These are phyloP conservation scores for Andrena fulva DNA, from an alignment of 2,888 invertebrate genomes.

Conservation along the genomic window DNA sequence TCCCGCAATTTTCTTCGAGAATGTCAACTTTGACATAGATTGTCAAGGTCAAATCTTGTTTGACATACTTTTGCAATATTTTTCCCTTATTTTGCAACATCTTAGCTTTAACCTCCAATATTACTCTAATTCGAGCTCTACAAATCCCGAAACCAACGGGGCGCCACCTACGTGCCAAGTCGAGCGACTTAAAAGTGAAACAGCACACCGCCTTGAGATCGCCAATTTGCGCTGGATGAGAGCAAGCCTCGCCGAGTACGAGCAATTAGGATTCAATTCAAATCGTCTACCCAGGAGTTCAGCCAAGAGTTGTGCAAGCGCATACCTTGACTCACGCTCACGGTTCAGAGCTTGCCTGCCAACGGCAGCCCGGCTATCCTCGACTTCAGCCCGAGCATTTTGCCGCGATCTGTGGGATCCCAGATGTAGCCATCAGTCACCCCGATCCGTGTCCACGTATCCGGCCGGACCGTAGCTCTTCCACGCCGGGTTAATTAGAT, in stretches of 20 bases:
- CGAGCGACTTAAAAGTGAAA: no score
- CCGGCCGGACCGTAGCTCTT: background rate
- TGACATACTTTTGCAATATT: no score
- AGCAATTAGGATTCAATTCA: conserved; percentile 5
- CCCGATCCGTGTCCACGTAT: background rate
- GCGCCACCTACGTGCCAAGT: no score
- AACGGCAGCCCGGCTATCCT: background rate
- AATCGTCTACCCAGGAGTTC: conserved; percentile 14
- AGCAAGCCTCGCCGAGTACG: background rate
- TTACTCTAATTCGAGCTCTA: no score
- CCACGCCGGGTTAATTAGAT: conserved; percentile 10
- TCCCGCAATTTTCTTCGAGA: no score
- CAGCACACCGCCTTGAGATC: no score
- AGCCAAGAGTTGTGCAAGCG: conserved; percentile 54
- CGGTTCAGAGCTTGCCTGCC: conserved; percentile 28
- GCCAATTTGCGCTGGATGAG: background rate
- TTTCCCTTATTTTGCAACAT: no score
- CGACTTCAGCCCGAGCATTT: background rate
- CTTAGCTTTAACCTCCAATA: no score
- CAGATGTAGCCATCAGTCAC: background rate
- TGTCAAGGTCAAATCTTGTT: no score
- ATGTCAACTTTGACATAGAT: no score
- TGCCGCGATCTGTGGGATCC: background rate
- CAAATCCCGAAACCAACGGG: no score
- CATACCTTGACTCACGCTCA: conserved; percentile 44